A percentile compares a stretch with the other conserved stretches of the same genome.
Evolutionary conservation across 2,797 vertebrate species (phyloP).

Genomic region (Hippoglossus hippoglossus): DNA sequence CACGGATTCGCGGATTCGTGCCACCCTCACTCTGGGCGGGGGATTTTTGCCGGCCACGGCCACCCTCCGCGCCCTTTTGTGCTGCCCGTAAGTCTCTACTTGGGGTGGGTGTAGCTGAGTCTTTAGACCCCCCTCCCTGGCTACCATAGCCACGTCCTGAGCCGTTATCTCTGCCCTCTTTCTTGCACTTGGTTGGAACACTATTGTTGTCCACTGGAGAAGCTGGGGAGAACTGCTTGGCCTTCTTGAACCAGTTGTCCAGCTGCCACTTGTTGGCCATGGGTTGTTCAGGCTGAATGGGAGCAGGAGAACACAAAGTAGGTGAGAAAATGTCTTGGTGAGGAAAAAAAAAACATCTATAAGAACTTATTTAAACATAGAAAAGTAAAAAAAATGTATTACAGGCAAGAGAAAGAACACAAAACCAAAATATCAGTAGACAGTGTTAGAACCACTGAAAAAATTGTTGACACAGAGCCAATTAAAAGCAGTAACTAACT

Average conservation of each 20-base stretch:
- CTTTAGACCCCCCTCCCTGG: conserved; percentile 91
- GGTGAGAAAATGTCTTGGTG: not conserved
- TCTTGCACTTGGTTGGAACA: conserved; percentile 93
- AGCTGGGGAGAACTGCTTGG: conserved; percentile 93
- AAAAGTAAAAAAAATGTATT: not conserved
- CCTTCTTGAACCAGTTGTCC: conserved; percentile 98
- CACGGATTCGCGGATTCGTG: conserved; percentile 86
- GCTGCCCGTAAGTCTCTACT: conserved; percentile 90
- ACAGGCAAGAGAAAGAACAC: not conserved
- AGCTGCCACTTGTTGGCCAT: conserved; percentile 98
- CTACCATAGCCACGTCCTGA: conserved; percentile 87
- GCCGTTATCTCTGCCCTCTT: conserved; percentile 90
- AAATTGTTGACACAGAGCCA: not conserved
- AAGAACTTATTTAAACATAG: not conserved
- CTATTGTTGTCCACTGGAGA: conserved; percentile 94
- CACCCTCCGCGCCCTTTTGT: conserved; percentile 92
- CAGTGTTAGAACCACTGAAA: no score
- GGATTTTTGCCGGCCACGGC: conserved; percentile 94
- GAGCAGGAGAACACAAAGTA: conserved; percentile 13
- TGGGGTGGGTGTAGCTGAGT: conserved; percentile 85
- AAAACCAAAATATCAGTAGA: not conserved
- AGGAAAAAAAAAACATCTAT: not conserved
- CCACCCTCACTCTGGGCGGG: conserved; percentile 93
- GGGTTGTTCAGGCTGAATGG: conserved; percentile 91
- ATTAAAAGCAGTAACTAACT: not conserved